Base-by-base conservation (phyloP, 2,113 vertebrate genomes). In the Melanocharis versteri region DNA sequence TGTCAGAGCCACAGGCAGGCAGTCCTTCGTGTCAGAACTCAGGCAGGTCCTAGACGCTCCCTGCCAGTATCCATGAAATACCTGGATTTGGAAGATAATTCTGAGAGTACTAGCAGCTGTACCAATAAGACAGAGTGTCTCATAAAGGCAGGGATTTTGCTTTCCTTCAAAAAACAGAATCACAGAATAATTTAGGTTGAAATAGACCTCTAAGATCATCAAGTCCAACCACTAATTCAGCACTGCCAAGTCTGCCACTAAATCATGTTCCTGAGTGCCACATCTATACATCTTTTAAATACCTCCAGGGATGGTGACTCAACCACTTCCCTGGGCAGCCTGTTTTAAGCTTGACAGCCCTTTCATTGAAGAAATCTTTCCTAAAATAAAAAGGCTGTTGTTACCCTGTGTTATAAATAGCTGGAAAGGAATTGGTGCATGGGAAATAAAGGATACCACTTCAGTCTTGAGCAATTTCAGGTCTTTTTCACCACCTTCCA, bases 91-190 rank as follows among this genome's bases (percentile, higher is more conserved):
- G 20, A 72, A 56, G 35, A 42, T 24, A 19, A 37, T 40, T 64
- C 15, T 21, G 23, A 68, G 35, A 62, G 27, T 0, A 0, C n/a
- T 57, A 11, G 39, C 27, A 33, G 31, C 44, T 1, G 1, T 31
- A 35, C 39, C 7, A 31, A 2, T 22, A 22, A 15, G 30, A 51
- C 23, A 61, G 18, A 35, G 16, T 15, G 4, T 47, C 14, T 35
- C 47, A 13, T 17, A 48, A 42, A 61, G 42, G 35, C 28, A 45
- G 31, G 45, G 22, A 24, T 62, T 69, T 90, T 54, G 23, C 28
- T 82, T 78, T 4, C 60, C 45, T 71, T 75, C 5, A 16, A 24
- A 48, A 85, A 56, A 12, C 8, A 22, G n/a, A 60, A 60, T 68
- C 26, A 31, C 15, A 35, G 26, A 61, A 28, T 70, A 68, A 50